Base-by-base conservation (phyloP, 2,113 vertebrate genomes). In the Gasterosteus nipponicus region DNA sequence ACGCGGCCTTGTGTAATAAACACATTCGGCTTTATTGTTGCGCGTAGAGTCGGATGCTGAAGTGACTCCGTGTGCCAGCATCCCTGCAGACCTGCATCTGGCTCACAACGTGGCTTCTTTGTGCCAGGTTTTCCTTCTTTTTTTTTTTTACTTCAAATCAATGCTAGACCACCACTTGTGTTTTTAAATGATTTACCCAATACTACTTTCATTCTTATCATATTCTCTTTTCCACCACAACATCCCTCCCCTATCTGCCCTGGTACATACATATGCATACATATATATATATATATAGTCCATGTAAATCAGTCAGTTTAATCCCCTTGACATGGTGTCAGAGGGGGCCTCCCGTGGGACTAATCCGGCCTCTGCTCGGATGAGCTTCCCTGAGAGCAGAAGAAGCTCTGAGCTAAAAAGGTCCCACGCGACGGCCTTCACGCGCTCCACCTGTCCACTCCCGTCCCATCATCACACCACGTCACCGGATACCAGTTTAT, bases 261-360 rank as follows among this genome's bases (percentile, higher is more conserved):
- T 51, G 60, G 14, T 42, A 66, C 18, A 54, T 64, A 75, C 64
- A 42, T 26, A 41, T 60, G 66, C 38, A 64, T 58, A 82, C 76
- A 16, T 63, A 47, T 8, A 49, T 59, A 73, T 69, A 31, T 33
- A 42, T 61, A 75, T 58, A 61, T 58, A 81, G 78, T 82, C 70
- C 73, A 86, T 88, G 86, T 79, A 89, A 86, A 89, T 88, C 82
- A 85, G 72, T 87, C 79, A 73, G 83, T 91, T 86, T 85, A 86
- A 90, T 86, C 84, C 85, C 73, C 77, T 51, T 82, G 77, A 82
- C 89, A 85, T 75, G 80, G 87, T 83, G 82, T 82, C 75, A 82
- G 72, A 31, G 44, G 54, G 59, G 73, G 75, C 73, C 86, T 79
- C 66, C 86, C 77, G 63, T 79, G 79, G 74, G 83, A 86, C 67